A percentile compares a stretch with the other conserved stretches of the same genome.
Evolutionary conservation across 2,797 vertebrate genomes (phyloP).

Genomic region (Epinephelus coioides): DNA sequence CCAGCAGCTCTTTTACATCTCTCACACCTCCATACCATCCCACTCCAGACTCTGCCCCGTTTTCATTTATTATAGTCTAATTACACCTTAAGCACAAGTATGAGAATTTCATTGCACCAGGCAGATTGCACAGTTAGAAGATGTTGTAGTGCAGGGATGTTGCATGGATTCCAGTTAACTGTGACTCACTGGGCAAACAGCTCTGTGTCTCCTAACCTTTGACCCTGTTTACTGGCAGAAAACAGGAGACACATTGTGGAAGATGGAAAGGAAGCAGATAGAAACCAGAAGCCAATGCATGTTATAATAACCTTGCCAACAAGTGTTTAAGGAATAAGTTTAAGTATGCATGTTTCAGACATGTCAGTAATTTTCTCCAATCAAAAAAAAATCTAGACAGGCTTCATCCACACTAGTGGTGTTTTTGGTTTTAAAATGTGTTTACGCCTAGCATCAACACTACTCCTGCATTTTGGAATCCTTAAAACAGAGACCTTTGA

Average conservation of each 20-base stretch:
- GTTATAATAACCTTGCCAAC: neutral
- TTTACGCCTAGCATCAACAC: too few relatives aligned
- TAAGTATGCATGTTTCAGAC: neutral
- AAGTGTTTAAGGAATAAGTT: neutral
- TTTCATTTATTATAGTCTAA: slow-evolving; percentile 59
- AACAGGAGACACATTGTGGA: slow-evolving; percentile 37
- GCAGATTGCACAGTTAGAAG: slow-evolving; percentile 9
- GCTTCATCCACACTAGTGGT: too few relatives aligned
- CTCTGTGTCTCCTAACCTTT: slow-evolving; percentile 44
- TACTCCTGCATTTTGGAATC: too few relatives aligned
- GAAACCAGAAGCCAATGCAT: slow-evolving; percentile 7
- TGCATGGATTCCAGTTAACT: slow-evolving; percentile 41
- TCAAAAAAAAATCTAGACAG: neutral
- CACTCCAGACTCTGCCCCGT: slow-evolving; percentile 17
- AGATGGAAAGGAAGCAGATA: slow-evolving; percentile 27
- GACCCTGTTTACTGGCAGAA: slow-evolving; percentile 55
- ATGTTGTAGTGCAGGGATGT: slow-evolving; percentile 30
- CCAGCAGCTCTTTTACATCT: slow-evolving; percentile 33
- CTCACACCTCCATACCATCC: slow-evolving; percentile 38
- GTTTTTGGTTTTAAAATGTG: too few relatives aligned
- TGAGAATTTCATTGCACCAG: slow-evolving; percentile 1
- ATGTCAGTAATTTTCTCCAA: neutral
- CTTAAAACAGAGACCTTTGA: too few relatives aligned
- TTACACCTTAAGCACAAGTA: slow-evolving; percentile 29
- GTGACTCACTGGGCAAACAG: slow-evolving; percentile 59